phyloP scores from a whole-genome alignment of 2,113 vertebrate genomes.

The Okapia johnstoni region DNA sequence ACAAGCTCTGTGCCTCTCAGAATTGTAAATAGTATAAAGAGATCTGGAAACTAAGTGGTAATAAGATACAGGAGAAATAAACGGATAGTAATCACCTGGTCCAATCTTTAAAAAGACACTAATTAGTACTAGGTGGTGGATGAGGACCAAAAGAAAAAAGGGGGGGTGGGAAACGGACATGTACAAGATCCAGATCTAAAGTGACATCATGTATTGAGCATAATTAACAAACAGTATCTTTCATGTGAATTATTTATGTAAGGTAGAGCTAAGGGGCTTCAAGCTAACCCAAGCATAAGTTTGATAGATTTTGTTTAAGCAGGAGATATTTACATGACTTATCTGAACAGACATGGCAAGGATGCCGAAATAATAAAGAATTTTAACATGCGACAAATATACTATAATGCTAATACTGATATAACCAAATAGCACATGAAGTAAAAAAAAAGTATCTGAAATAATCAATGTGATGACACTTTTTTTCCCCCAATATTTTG shows the following conservation, averaged over 20 bases:
- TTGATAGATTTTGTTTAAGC: constrained; percentile 59
- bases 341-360: constrained; percentile 71
- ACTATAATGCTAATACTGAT: background rate
- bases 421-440: constrained; percentile 30
- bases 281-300: constrained; percentile 30
- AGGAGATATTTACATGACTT: constrained; percentile 60
- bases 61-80: constrained; percentile 42
- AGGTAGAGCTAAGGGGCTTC: constrained; percentile 38
- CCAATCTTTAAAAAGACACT: constrained; percentile 60
- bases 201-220: constrained; percentile 56
- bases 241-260: constrained; percentile 63
- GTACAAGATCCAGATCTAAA: constrained; percentile 45
- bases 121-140: constrained; percentile 35
- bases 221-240: constrained; percentile 63
- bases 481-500: background rate
- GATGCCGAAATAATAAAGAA: constrained; percentile 62
- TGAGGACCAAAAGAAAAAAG: background rate
- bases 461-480: background rate
- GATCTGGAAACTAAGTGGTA: constrained; percentile 45
- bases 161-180: background rate
- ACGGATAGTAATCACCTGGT: constrained; percentile 48
- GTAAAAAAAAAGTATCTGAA: constrained; percentile 41
- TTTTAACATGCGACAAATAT: constrained; percentile 48
- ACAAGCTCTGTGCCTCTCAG: background rate
- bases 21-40: constrained; percentile 21